Evolutionary conservation across 2,797 vertebrate genomes (phyloP).

Genomic region (Lagorchestes hirsutus): DNA sequence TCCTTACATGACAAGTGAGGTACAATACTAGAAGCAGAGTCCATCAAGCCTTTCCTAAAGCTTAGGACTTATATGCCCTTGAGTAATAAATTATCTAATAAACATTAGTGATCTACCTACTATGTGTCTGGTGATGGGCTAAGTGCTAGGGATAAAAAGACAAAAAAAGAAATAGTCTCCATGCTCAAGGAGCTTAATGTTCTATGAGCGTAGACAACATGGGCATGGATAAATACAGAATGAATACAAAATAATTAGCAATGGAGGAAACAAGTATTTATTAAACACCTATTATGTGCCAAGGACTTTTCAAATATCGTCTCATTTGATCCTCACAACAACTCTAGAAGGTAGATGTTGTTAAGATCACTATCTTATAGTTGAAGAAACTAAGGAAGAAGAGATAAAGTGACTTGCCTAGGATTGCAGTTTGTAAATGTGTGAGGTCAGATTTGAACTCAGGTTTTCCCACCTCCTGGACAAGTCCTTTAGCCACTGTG

Average conservation of each 20-base stretch:
- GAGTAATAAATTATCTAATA: not conserved
- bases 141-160: not conserved
- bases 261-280: not conserved
- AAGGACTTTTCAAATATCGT: not conserved
- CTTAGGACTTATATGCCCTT: not conserved
- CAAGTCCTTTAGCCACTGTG: not conserved
- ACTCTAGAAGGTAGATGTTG: not conserved
- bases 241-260: not conserved
- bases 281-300: not conserved
- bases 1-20: not conserved
- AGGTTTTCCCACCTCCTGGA: not conserved
- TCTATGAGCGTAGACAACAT: not conserved
- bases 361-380: not conserved
- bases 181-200: not conserved
- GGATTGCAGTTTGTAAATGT: not conserved
- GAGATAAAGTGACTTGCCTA: not conserved
- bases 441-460: not conserved
- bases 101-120: not conserved
- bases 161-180: not conserved
- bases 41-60: not conserved
- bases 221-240: not conserved
- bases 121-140: not conserved
- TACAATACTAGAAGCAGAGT: not conserved
- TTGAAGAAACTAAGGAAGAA: not conserved
- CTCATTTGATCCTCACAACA: not conserved